Percentiles rank a stretch among this genome's conserved stretches.
These are phyloP conservation scores for Tragelaphus buxtoni DNA, from an alignment of 2,113 vertebrate genomes.

Conservation along the genomic window DNA sequence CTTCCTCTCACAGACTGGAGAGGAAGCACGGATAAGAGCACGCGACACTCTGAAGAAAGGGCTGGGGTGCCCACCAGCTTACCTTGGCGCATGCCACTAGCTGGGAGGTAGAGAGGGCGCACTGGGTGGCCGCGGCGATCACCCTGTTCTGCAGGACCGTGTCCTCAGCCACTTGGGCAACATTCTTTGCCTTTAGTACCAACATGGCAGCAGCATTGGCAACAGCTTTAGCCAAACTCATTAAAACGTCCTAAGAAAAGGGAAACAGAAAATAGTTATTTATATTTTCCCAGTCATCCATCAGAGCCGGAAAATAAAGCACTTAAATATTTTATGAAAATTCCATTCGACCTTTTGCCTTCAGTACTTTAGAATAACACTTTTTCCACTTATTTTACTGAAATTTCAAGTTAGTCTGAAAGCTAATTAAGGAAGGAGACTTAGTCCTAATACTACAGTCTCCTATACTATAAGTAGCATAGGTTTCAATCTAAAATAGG, in stretches of 20 bases:
- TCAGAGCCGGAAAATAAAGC: neutral
- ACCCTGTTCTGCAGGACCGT: slow-evolving; percentile 95
- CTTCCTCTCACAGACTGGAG: neutral
- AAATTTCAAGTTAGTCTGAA: neutral
- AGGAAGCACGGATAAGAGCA: no score
- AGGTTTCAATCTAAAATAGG: neutral
- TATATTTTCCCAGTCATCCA: neutral
- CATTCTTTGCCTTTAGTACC: slow-evolving; percentile 98
- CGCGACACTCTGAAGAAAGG: accelerated
- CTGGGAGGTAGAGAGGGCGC: slow-evolving; percentile 97
- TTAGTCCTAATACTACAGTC: neutral
- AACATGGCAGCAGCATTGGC: slow-evolving; percentile 98
- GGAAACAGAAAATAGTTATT: neutral
- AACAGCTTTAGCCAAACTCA: slow-evolving; percentile 98
- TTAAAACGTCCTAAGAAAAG: slow-evolving; percentile 91
- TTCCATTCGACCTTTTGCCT: neutral
- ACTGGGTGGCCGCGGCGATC: slow-evolving; percentile 97
- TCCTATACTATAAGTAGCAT: neutral
- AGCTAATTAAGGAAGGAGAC: neutral
- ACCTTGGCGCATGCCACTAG: slow-evolving; percentile 99
- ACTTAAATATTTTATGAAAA: neutral
- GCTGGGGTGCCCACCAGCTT: neutral
- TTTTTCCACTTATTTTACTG: neutral
- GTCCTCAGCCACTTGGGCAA: slow-evolving; percentile 96
- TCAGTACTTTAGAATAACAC: neutral